phyloP scores from a whole-genome alignment of 30 jellyfish, hydroid and myxozoan species.

The Turritopsis dohrnii region DNA sequence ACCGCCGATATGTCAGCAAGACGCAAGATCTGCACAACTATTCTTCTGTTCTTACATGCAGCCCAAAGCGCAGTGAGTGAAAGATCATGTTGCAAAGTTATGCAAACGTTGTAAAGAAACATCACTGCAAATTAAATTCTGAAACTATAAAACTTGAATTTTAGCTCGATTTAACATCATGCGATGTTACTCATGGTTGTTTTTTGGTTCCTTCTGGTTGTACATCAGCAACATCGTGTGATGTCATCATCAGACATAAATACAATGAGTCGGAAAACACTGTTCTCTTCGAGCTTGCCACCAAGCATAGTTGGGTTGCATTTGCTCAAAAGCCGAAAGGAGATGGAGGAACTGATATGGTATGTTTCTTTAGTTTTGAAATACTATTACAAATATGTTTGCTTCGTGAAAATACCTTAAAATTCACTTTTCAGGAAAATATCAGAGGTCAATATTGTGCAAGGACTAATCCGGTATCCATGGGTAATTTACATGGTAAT shows the following conservation, averaged over 20 bases:
- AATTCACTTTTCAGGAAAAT: neutral
- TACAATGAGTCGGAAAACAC: neutral
- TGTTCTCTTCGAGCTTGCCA: neutral
- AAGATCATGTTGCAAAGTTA: no score
- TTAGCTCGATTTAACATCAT: neutral
- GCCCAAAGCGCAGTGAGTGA: no score
- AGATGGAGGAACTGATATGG: neutral
- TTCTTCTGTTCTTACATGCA: no score
- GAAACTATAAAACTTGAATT: no score
- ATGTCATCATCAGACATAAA: neutral
- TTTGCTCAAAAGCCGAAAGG: neutral
- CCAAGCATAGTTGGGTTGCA: neutral
- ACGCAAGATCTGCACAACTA: no score
- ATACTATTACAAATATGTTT: neutral
- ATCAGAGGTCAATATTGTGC: neutral
- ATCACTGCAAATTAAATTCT: no score
- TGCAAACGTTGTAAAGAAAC: no score
- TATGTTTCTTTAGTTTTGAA: neutral
- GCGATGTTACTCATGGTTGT: neutral
- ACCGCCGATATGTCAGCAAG: no score
- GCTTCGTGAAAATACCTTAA: no score
- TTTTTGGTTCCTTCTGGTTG: neutral
- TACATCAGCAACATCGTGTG: neutral
- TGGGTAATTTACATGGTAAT: neutral
- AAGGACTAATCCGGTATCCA: neutral